These are phyloP conservation scores for Colostygia pectinataria DNA, from an alignment of 2,888 invertebrate genomes.

Conservation along the genomic window DNA sequence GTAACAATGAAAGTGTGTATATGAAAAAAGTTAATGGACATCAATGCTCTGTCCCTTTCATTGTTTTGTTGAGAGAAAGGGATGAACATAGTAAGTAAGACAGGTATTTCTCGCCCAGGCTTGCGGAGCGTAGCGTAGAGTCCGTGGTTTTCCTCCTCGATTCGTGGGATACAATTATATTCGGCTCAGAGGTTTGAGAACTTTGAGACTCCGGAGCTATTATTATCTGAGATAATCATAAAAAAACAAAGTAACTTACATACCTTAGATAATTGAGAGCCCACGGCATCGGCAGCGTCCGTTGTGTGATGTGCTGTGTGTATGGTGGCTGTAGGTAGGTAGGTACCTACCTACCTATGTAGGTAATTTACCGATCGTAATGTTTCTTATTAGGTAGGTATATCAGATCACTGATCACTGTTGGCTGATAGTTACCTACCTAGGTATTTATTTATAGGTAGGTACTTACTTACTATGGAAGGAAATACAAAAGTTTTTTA, in stretches of 20 bases:
- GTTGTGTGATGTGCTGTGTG: too few relatives aligned
- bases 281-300: conserved; percentile 33
- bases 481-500: too few relatives aligned
- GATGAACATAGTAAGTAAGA: too few relatives aligned
- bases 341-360: neutral
- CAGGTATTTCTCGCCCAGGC: conserved; percentile 58
- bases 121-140: conserved; percentile 70
- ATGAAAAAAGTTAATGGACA: conserved; percentile 65
- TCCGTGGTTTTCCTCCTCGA: conserved; percentile 66
- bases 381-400: too few relatives aligned
- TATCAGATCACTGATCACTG: too few relatives aligned
- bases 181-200: conserved; percentile 41
- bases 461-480: too few relatives aligned
- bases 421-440: too few relatives aligned
- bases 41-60: conserved; percentile 50
- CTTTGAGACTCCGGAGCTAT: conserved; percentile 37
- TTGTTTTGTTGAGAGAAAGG: conserved; percentile 39
- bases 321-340: conserved; percentile 5
- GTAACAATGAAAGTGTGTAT: conserved; percentile 42
- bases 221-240: conserved; percentile 53
- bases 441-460: too few relatives aligned
- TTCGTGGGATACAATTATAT: conserved; percentile 77
- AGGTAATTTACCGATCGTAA: too few relatives aligned
- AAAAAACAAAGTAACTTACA: conserved; percentile 42
- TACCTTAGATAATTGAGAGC: conserved; percentile 51